Base-by-base conservation (phyloP, 64 coral and sea anemone genomes). In the Orbicella faveolata region DNA sequence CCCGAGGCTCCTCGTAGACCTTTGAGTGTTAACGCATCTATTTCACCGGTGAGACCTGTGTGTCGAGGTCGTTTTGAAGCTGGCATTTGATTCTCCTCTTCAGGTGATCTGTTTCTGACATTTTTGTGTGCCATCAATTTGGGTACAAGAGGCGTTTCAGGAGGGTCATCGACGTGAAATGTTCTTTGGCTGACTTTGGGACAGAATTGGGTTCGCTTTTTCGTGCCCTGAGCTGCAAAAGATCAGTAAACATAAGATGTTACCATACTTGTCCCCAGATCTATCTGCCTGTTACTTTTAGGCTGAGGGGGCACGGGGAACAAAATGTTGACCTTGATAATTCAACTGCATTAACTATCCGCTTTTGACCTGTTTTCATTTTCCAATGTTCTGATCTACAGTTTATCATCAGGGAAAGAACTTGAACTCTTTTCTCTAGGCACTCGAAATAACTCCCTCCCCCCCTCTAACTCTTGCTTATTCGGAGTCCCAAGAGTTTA, bases 11-110 rank as follows among this genome's bases (percentile, higher is more conserved):
- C 55, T 62, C 90, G 36, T 20, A 85, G 36, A 8, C 80, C 74
- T 33, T 77, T 79, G 13, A 97, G 76, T 2, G 85, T 75, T 8
- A 98, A 36, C 19, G 57, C 90, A 16, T 92, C 83, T 26, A 98
- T 91, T 51, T 95, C 96, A 39, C 83, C 12, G 73, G 96, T 98
- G 5, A 98, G 90, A 12, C 93, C 93, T 25, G 96, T 93, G 64
- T 93, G 90, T 21, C 93, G 93, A 36, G 83, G 26, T 83, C 88
- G 93, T 52, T 94, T 89, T 19, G 57, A 73, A 13, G 87, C 90
- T 62, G 90, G 90, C 14, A 93, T 18, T 18, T 41, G 9, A 9
- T 67, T 69, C 16, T 82, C 93, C 25, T 90, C 83, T 14, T 95
- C 90, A 4, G 96, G 90, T n/a, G 95, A 98, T 62, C 81, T 87